A percentile compares a stretch with the other conserved stretches of the same genome.
Conservation (phyloP, 2,113 vertebrate species). For the Arvicanthis niloticus region DNA sequence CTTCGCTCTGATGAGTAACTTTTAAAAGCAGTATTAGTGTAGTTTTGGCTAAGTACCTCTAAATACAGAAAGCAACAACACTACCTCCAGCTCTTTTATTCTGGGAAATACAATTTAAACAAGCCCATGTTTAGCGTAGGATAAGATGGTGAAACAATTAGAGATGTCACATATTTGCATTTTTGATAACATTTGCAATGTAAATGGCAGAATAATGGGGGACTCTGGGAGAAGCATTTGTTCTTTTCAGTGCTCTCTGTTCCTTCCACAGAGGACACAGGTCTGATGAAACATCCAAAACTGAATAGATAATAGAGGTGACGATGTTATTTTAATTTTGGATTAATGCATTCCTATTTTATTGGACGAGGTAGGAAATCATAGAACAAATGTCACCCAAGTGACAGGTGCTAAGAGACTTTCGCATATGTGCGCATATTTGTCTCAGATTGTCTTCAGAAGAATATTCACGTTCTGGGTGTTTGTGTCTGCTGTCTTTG, state of each 20-base stretch:
- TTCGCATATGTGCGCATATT: not conserved
- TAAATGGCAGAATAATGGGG: constrained; percentile 72
- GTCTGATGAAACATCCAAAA: constrained; percentile 65
- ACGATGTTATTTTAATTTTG: constrained; percentile 65
- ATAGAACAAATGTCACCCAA: constrained; percentile 65
- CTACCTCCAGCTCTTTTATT: constrained; percentile 36
- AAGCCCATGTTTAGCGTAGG: constrained; percentile 49
- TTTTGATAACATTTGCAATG: constrained; percentile 77
- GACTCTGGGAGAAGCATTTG: constrained; percentile 71
- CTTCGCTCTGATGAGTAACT: constrained; percentile 36
- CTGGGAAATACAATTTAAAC: constrained; percentile 68
- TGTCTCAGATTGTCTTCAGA: not conserved
- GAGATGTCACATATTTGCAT: constrained; percentile 67
- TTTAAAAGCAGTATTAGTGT: constrained; percentile 56
- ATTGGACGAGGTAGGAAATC: constrained; percentile 59
- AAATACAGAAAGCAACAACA: constrained; percentile 69
- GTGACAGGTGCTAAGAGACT: constrained; percentile 47
- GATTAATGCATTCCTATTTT: constrained; percentile 55
- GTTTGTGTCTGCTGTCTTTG: constrained; percentile 3
- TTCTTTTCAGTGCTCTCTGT: constrained; percentile 32
- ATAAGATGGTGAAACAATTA: constrained; percentile 55
- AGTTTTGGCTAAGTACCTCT: constrained; percentile 51
- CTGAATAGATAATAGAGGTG: constrained; percentile 58
- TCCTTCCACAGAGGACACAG: constrained; percentile 62
- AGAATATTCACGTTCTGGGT: not conserved